Conservation (phyloP, 2,113 vertebrate species). For the Chloroceryle aenea region DNA sequence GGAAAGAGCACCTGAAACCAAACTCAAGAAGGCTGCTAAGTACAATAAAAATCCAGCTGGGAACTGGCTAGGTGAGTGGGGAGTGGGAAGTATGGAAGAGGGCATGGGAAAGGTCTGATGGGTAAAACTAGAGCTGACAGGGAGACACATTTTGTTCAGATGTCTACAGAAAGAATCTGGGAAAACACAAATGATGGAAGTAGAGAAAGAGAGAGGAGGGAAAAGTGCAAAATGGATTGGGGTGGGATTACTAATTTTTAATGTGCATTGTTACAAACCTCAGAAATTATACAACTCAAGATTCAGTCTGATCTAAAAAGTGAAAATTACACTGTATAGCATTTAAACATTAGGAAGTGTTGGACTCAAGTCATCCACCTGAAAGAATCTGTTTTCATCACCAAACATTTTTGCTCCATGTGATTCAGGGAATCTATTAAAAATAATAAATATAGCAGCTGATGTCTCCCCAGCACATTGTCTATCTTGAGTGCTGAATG, state of each 20-base stretch:
- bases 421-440: neutral
- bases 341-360: neutral
- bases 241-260: neutral
- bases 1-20: neutral
- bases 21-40: neutral
- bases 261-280: neutral
- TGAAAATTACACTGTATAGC: neutral
- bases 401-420: neutral
- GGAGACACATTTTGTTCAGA: neutral
- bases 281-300: neutral
- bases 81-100: neutral
- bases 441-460: conserved; percentile 7
- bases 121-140: neutral
- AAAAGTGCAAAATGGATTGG: neutral
- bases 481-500: neutral
- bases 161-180: neutral
- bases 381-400: neutral
- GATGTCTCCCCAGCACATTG: neutral
- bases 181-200: neutral
- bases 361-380: neutral
- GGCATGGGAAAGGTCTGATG: neutral
- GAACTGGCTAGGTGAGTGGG: neutral
- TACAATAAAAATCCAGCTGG: neutral
- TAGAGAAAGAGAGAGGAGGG: neutral
- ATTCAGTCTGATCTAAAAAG: neutral